Percentiles rank a stretch among this genome's conserved stretches.
Conservation (phyloP, 1,140 invertebrate genomes). For the Holcopasites calliopsidis region DNA sequence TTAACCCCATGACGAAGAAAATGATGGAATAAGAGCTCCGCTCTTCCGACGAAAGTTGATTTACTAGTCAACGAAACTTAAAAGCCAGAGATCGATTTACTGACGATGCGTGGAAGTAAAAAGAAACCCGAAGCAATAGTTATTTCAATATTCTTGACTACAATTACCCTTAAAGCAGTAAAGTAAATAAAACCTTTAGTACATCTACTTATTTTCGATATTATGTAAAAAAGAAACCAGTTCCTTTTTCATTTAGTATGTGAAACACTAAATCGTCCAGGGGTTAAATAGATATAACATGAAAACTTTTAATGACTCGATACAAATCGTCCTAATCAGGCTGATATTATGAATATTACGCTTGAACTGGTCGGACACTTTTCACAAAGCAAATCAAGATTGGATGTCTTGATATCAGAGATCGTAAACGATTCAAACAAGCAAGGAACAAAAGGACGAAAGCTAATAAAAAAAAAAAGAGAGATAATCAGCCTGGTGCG, state of each 20-base stretch:
- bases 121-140: no score
- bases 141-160: no score
- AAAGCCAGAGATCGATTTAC: no score
- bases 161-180: no score
- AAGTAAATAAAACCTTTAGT: no score
- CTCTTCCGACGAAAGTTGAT: no score
- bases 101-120: no score
- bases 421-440: constrained; percentile 44
- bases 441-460: constrained; percentile 50
- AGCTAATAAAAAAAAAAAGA: constrained; percentile 72
- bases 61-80: no score
- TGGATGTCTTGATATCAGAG: background rate
- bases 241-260: no score
- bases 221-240: no score
- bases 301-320: background rate
- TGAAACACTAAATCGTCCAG: background rate
- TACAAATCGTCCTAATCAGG: constrained; percentile 35
- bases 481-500: constrained; percentile 77
- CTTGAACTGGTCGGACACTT: constrained; percentile 44
- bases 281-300: constrained; percentile 6
- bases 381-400: background rate
- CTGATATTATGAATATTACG: constrained; percentile 39
- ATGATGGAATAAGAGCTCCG: background rate
- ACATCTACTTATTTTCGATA: no score
- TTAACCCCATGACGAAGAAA: background rate